Percentiles rank a stretch among this genome's conserved stretches.
Evolutionary conservation across 2,113 vertebrate genomes (phyloP).

Genomic region (Phoenicopterus ruber): DNA sequence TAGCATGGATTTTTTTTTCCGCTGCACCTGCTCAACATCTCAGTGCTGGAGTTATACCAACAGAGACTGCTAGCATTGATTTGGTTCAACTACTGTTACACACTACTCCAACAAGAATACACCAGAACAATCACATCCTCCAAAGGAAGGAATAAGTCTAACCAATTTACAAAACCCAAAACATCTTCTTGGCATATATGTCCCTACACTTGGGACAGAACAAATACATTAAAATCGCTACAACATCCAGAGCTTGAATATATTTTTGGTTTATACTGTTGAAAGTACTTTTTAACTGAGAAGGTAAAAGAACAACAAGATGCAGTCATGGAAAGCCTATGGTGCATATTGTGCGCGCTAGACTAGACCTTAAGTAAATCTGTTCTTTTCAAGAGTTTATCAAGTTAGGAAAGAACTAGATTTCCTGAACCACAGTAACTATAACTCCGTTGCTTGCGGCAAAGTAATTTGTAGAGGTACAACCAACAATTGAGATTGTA

Average conservation of each 20-base stretch:
- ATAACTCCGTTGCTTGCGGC: not conserved
- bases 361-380: not conserved
- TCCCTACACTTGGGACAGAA: not conserved
- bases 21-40: not conserved
- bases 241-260: not conserved
- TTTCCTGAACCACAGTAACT: not conserved
- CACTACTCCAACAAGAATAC: not conserved
- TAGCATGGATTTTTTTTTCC: not conserved
- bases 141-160: not conserved
- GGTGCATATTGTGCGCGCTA: fast-evolving
- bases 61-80: not conserved
- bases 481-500: not conserved
- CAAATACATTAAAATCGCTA: not conserved
- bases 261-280: not conserved
- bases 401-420: not conserved
- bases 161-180: not conserved
- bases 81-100: not conserved
- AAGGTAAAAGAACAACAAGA: not conserved
- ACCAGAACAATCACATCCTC: not conserved
- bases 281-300: not conserved
- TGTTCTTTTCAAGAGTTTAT: not conserved
- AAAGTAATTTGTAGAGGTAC: not conserved
- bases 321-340: not conserved
- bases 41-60: not conserved
- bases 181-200: not conserved